Percentiles rank a stretch among this genome's conserved stretches.
phyloP scores from a whole-genome alignment of 2,113 vertebrate species.

The Ondatra zibethicus region DNA sequence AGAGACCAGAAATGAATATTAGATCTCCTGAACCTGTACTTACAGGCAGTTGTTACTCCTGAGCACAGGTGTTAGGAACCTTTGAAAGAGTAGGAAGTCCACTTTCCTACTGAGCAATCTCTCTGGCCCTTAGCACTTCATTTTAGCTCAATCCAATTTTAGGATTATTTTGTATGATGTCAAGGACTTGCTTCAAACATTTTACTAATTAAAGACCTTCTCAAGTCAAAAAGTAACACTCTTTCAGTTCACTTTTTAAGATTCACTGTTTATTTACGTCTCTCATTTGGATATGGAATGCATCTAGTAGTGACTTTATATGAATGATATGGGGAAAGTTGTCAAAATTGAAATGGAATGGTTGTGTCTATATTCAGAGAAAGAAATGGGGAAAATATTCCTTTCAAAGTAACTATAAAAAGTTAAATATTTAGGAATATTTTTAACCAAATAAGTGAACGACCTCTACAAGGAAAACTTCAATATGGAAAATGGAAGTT shows the following conservation, averaged over 20 bases:
- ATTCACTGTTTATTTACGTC: neutral
- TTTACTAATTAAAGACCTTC: neutral
- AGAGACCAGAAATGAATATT: neutral
- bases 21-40: too few relatives aligned
- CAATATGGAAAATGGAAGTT: neutral
- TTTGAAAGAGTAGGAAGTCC: neutral
- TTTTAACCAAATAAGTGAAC: neutral
- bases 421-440: neutral
- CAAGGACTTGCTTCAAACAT: neutral
- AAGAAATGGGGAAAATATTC: neutral
- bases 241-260: neutral
- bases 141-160: neutral
- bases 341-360: neutral
- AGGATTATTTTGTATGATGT: neutral
- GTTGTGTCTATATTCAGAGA: neutral
- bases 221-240: neutral
- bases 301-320: neutral
- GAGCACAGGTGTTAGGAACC: neutral
- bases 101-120: neutral
- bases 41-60: neutral
- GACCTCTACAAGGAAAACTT: neutral
- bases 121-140: neutral
- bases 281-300: neutral
- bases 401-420: neutral
- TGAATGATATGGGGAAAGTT: neutral